Evolutionary conservation across 2,888 invertebrate species (phyloP), one percentile per base, ranked within the genome.

Genomic region (Liodrosophila aerea): DNA sequence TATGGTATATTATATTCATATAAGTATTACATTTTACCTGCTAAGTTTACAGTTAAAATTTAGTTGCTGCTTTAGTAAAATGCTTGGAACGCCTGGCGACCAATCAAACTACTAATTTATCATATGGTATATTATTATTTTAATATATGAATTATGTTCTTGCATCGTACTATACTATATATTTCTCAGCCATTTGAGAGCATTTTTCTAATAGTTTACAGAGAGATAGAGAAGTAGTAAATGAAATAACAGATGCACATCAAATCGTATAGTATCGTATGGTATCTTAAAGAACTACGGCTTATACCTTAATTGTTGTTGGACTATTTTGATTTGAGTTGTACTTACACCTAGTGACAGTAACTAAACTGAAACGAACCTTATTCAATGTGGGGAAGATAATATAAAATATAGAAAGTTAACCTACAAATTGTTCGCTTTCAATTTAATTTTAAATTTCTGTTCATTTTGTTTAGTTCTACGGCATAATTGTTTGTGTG

Each of bases 1-100:
- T 73, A 70, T 78, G 57, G 64, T 73, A 56, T 59, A 4, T 22
- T 22, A 22, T 22, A 22, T 22, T 22, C 22, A 22, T 75, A 46
- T 63, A 71, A 58, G 41, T 74, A 44, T n/a, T n/a, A n/a, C 57
- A 15, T 40, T 22, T 68, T 80, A 76, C 62, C 33, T 39, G 47
- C 81, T 80, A 75, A 56, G 61, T 75, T 59, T 76, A 81, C 59
- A 74, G 54, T 54, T 81, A 72, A 81, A 72, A 69, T 77, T 49
- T 64, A 64, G 69, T 72, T 39, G 51, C 5, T 22, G 2, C 3
- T 22, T 36, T 50, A 52, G 60, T 81, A 76, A 74, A 74, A 74
- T 73, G 70, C 47, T 64, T 18, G 51, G 41, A 73, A 11, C 76
- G 76, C 76, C 82, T 66, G 56, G 82, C 76, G 76, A 54, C 71